A percentile compares a stretch with the other conserved stretches of the same genome.
Evolutionary conservation across 2,113 vertebrate species (phyloP).

Genomic region (Sorex araneus): DNA sequence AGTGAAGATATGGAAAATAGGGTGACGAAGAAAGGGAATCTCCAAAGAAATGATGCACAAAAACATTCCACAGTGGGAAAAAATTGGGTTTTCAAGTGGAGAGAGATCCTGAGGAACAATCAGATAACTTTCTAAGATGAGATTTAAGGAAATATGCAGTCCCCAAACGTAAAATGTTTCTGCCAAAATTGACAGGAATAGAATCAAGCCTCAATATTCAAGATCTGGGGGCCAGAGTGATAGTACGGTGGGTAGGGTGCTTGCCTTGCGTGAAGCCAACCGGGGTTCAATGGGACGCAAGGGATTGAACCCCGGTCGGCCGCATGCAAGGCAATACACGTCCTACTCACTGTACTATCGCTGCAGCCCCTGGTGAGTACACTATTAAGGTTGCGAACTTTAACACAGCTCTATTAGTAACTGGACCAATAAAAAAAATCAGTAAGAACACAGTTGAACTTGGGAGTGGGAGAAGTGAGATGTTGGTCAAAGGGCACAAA

Average conservation of each 20-base stretch:
- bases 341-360: too few species aligned
- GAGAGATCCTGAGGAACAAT: neutral
- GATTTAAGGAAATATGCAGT: neutral
- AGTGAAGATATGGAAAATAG: neutral
- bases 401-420: too few species aligned
- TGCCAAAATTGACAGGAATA: neutral
- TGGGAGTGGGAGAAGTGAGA: too few species aligned
- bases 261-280: neutral
- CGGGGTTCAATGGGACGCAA: neutral
- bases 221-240: neutral
- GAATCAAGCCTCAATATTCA: neutral
- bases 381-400: too few species aligned
- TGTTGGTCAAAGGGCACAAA: too few species aligned
- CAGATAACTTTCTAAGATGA: neutral
- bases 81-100: slow-evolving; percentile 25
- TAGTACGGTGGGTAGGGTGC: neutral
- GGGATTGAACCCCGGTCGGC: too few species aligned
- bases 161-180: neutral
- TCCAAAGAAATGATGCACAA: slow-evolving; percentile 2
- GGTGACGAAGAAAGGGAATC: neutral
- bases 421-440: too few species aligned
- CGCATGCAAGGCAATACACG: too few species aligned
- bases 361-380: too few species aligned
- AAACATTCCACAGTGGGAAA: neutral
- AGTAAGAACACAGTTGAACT: too few species aligned